A percentile compares a stretch with the other conserved stretches of the same genome.
Evolutionary conservation across 2,797 vertebrate genomes (phyloP).

Genomic region (Hydrolagus colliei): DNA sequence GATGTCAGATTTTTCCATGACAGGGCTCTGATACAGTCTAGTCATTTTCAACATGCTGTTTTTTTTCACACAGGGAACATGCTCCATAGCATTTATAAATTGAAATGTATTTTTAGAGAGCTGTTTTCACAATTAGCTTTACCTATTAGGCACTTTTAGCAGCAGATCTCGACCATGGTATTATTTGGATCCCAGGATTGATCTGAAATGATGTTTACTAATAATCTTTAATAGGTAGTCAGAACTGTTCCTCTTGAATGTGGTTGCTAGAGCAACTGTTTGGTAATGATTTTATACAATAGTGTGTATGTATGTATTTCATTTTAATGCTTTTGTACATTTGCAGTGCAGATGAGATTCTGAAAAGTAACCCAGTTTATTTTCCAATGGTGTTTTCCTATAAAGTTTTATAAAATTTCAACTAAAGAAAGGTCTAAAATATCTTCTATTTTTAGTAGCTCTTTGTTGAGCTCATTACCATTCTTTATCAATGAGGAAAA

Average conservation of each 20-base stretch:
- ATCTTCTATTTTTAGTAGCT: neutral
- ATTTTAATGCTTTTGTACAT: neutral
- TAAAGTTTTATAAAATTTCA: no score
- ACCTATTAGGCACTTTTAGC: conserved; percentile 47
- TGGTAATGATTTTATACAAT: conserved; percentile 37
- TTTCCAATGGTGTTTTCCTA: conserved; percentile 23
- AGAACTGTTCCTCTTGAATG: conserved; percentile 50
- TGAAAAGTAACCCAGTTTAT: no score
- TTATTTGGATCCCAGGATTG: conserved; percentile 55
- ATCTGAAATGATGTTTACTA: conserved; percentile 60
- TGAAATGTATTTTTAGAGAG: conserved; percentile 40
- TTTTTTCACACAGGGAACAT: conserved; percentile 45
- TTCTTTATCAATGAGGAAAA: no score
- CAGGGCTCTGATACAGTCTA: conserved; percentile 13
- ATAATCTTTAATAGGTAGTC: conserved; percentile 59
- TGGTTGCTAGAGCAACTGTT: conserved; percentile 59
- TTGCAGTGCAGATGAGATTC: no score
- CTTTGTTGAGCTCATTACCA: neutral
- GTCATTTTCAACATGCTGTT: conserved; percentile 32
- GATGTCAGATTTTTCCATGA: conserved; percentile 33
- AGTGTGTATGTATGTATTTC: neutral
- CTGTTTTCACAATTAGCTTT: conserved; percentile 56
- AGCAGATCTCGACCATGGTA: conserved; percentile 47
- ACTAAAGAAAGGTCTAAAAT: neutral
- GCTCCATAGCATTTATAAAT: conserved; percentile 49